These are phyloP conservation scores for Silurus lanzhouensis DNA, from an alignment of 2,797 vertebrate genomes.

Conservation along the genomic window DNA sequence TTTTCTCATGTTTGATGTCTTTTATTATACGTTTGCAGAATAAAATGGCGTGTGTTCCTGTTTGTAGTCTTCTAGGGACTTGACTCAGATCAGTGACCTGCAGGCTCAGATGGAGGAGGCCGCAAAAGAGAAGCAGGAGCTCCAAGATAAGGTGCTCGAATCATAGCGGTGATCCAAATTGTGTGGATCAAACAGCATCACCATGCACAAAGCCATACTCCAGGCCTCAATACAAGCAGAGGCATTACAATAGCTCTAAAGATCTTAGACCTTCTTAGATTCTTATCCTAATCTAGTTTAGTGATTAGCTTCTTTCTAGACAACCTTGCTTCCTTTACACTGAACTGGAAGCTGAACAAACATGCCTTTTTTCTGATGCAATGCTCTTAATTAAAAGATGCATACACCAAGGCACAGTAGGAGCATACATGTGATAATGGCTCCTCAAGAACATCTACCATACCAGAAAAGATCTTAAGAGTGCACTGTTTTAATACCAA, in stretches of 20 bases:
- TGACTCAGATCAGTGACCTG: constrained; percentile 95
- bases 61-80: constrained; percentile 87
- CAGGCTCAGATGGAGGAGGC: constrained; percentile 92
- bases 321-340: constrained; percentile 64
- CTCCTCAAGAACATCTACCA: neutral
- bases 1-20: neutral
- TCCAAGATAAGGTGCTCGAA: constrained; percentile 91
- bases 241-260: constrained; percentile 25
- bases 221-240: neutral
- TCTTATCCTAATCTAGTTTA: constrained; percentile 70
- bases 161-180: neutral
- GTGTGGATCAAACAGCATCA: neutral
- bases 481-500: neutral
- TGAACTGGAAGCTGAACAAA: constrained; percentile 64
- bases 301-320: constrained; percentile 67
- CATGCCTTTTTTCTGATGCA: constrained; percentile 64
- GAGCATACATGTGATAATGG: neutral
- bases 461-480: neutral
- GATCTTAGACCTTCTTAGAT: constrained; percentile 51
- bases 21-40: neutral
- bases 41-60: constrained; percentile 15
- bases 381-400: constrained; percentile 65
- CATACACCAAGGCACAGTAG: neutral
- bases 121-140: constrained; percentile 93
- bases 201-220: neutral